phyloP scores from a whole-genome alignment of 2,113 vertebrate species.

The Percina caprodes region DNA sequence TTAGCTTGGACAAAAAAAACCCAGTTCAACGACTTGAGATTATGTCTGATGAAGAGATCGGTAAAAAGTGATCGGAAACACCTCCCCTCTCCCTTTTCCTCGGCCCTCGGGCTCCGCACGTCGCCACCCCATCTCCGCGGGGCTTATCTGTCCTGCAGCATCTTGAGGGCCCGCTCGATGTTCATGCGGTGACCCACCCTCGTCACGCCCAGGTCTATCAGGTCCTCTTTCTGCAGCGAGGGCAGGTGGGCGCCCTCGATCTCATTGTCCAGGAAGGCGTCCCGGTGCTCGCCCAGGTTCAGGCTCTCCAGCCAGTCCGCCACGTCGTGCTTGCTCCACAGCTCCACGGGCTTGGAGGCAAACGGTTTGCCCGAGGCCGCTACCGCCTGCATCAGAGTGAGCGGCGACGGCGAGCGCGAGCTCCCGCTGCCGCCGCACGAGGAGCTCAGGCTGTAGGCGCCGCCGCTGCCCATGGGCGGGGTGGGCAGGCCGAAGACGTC shows the following conservation, averaged over 20 bases:
- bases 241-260: constrained; percentile 98
- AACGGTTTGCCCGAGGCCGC: constrained; percentile 94
- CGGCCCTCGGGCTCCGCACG: constrained; percentile 48
- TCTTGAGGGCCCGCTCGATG: constrained; percentile 97
- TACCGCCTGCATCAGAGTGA: constrained; percentile 91
- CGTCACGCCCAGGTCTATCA: constrained; percentile 98
- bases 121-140: constrained; percentile 25
- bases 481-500: constrained; percentile 94
- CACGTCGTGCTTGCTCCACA: constrained; percentile 98
- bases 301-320: constrained; percentile 99
- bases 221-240: constrained; percentile 97
- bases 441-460: constrained; percentile 92
- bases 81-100: constrained; percentile 43
- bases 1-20: constrained; percentile 53
- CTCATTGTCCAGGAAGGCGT: constrained; percentile 99
- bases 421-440: constrained; percentile 83
- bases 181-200: constrained; percentile 98
- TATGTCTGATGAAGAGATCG: constrained; percentile 56
- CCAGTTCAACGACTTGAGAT: constrained; percentile 45
- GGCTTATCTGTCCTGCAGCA: constrained; percentile 96
- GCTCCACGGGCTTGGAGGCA: constrained; percentile 92
- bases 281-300: constrained; percentile 95
- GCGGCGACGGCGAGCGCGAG: constrained; percentile 95
- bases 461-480: constrained; percentile 89
- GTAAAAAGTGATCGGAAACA: constrained; percentile 49